Evolutionary conservation across 37 sponge, comb jelly and placozoan species (phyloP), one percentile per base, ranked within the genome.

Genomic region (Crambe crambe): DNA sequence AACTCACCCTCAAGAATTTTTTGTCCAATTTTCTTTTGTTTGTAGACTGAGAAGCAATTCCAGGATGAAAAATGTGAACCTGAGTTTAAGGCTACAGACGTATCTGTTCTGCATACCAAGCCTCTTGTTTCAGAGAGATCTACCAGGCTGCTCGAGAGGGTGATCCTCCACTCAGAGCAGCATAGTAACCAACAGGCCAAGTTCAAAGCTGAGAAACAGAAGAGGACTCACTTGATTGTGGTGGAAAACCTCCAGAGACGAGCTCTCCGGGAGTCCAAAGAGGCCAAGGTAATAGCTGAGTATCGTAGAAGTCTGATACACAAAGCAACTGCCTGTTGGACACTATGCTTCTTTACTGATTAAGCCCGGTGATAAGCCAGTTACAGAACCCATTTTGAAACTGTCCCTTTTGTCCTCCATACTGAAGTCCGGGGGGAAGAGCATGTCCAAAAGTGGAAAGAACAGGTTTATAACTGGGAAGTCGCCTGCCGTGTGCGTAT

Each of bases 261-360:
- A 64, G 70, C 82, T 20, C 47, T 82, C 15, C 37, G 42, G 54
- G 91, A 81, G 66, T 78, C 73, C 9, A 63, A 83, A 63, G 90
- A 93, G 35, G 69, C 69, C 0, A 75, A 81, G 68, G 56, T 68
- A 58, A 2, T 93, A 0, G 68, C 44, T 30, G 74, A 74, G 40
- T 69, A 74, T 56, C 75, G 94, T 37, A 73, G 74, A 44, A 69
- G 54, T 21, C 37, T 93, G 60, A 87, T 89, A 23, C 90, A 93
- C 76, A 81, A 93, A 56, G 94, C 94, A 29, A n/a, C 86, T 83
- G 63, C 90, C 94, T 34, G 59, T 93, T 31, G 74, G 58, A 2
- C 86, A 89, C 56, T 89, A 83, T 75, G 57, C 62, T 6, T 75
- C 86, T 29, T 40, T 85, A 0, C 37, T 56, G 3, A 69, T 93